phyloP scores from a whole-genome alignment of 1,140 invertebrate species.

The Mamestra configurata region DNA sequence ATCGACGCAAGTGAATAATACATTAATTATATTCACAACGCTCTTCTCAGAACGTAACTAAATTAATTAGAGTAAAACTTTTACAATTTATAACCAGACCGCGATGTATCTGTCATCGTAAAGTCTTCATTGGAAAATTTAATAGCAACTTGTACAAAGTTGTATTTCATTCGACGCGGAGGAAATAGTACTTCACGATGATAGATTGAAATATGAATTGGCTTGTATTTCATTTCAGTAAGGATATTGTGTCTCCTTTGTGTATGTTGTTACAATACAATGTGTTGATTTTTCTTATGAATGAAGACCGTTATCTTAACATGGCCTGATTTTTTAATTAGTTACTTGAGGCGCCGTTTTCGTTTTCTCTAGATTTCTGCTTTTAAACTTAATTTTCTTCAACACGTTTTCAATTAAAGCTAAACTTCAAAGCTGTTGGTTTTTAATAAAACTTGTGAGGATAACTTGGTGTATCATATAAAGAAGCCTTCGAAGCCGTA shows the following conservation, averaged over 20 bases:
- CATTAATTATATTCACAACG: slow-evolving; percentile 8
- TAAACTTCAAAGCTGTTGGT: neutral
- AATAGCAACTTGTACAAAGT: slow-evolving; percentile 41
- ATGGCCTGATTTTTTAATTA: too few species aligned
- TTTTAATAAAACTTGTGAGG: neutral
- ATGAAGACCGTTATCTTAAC: too few species aligned
- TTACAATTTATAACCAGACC: slow-evolving; percentile 37
- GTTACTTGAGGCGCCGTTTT: too few species aligned
- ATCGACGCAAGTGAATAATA: slow-evolving; percentile 5
- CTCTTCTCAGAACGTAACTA: slow-evolving; percentile 18
- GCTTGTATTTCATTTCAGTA: neutral
- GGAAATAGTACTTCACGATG: slow-evolving; percentile 21
- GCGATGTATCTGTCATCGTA: slow-evolving; percentile 44
- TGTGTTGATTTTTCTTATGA: too few species aligned
- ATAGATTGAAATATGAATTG: slow-evolving; percentile 23
- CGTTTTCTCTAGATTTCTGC: neutral
- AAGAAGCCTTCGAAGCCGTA: neutral
- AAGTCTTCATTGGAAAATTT: slow-evolving; percentile 41
- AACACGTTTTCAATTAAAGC: slow-evolving; percentile 1
- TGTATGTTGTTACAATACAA: neutral
- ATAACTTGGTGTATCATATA: neutral
- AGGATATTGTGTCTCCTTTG: neutral
- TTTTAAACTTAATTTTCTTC: neutral
- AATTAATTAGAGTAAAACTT: slow-evolving; percentile 40
- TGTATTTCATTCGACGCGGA: slow-evolving; percentile 16